These are phyloP conservation scores for Hydrozoanthus gracilis DNA, from an alignment of 92 coral and sea anemone species.

Conservation along the genomic window DNA sequence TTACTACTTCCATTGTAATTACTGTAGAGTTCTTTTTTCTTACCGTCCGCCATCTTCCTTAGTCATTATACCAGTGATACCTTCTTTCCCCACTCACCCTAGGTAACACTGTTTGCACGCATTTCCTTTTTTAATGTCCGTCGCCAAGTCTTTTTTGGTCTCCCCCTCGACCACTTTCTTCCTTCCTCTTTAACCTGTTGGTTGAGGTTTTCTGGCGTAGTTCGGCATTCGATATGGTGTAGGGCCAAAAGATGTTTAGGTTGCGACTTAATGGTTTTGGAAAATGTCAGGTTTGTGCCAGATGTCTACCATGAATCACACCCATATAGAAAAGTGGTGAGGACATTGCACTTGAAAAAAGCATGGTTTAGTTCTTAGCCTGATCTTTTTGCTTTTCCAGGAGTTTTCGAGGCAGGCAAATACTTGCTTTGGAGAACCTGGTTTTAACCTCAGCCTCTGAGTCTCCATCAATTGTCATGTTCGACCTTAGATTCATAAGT, in stretches of 20 bases:
- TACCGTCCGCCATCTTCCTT: too few species aligned
- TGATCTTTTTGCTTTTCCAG: too few species aligned
- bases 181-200: too few species aligned
- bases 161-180: too few species aligned
- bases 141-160: too few species aligned
- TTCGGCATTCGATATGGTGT: neutral
- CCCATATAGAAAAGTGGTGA: neutral
- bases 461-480: conserved; percentile 20
- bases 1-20: neutral
- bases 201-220: neutral
- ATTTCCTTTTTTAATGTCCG: too few species aligned
- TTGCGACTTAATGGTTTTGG: neutral
- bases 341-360: too few species aligned
- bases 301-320: neutral
- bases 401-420: neutral
- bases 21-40: neutral
- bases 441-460: neutral
- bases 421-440: neutral
- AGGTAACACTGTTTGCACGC: too few species aligned
- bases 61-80: too few species aligned
- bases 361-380: too few species aligned
- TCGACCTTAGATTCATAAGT: conserved; percentile 16
- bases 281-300: neutral
- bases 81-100: too few species aligned
- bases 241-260: neutral